Evolutionary conservation across 2,797 vertebrate genomes (phyloP).

Genomic region (Antrozous pallidus): DNA sequence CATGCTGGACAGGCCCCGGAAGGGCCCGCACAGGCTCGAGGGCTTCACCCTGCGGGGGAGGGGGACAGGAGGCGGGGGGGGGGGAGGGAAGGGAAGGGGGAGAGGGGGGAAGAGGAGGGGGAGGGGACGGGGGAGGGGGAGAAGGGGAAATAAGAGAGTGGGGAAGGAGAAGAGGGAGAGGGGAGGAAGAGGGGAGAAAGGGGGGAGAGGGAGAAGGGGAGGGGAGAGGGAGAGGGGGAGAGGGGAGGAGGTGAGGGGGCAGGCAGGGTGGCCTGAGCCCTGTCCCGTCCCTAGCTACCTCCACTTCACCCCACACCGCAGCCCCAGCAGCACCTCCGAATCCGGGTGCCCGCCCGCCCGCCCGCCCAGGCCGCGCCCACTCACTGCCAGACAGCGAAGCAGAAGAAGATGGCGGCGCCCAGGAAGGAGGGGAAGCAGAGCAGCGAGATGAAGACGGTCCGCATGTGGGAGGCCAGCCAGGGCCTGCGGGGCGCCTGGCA

Average conservation of each 20-base stretch:
- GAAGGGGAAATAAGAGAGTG: too few species aligned
- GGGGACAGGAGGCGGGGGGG: background rate
- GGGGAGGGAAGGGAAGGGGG: rapidly evolving
- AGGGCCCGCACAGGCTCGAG: slow-evolving; percentile 90
- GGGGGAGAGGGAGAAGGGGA: too few species aligned
- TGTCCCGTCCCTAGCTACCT: rapidly evolving
- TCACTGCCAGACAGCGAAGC: slow-evolving; percentile 95
- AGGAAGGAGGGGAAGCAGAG: slow-evolving; percentile 95
- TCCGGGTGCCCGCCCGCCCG: rapidly evolving
- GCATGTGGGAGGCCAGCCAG: slow-evolving; percentile 94
- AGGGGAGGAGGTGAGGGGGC: background rate
- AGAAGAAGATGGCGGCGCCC: slow-evolving; percentile 88
- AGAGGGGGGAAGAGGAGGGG: rapidly evolving
- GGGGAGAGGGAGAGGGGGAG: too few species aligned
- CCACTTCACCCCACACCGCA: rapidly evolving
- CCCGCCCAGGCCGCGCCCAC: slow-evolving; percentile 59
- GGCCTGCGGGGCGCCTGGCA: slow-evolving; percentile 92
- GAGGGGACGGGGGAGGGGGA: too few species aligned
- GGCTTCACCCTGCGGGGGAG: slow-evolving; percentile 85
- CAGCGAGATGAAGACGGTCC: slow-evolving; percentile 91
- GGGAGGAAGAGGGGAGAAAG: too few species aligned
- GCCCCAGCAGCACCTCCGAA: background rate
- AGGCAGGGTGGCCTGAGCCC: background rate
- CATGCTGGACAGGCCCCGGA: slow-evolving; percentile 87
- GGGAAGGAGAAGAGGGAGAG: too few species aligned